Evolutionary conservation across 2,888 invertebrate species (phyloP), one percentile per base, ranked within the genome.

Genomic region (Trissonchulus latispiculum): DNA sequence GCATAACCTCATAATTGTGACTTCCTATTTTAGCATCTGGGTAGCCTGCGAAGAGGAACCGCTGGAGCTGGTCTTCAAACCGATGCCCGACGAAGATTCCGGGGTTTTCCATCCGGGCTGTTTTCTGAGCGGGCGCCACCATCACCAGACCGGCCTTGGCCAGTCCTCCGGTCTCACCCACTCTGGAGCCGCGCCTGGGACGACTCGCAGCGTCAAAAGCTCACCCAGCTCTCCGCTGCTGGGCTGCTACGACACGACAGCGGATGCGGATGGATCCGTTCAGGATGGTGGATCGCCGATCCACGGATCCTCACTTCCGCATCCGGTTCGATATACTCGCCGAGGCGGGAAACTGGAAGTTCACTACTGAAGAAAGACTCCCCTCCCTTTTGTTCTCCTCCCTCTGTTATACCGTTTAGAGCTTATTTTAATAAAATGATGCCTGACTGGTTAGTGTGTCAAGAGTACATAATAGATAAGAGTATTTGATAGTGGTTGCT

Each of bases 1-100:
- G n/a, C n/a, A n/a, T n/a, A n/a, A n/a, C n/a, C n/a, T n/a, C n/a
- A n/a, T n/a, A n/a, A n/a, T n/a, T n/a, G n/a, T n/a, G n/a, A 59
- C n/a, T 69, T 69, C n/a, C n/a, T 33, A 33, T 23, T 69, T 69
- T 28, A 71, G 69, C 31, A 71, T 70, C 70, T n/a, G 28, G 71
- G n/a, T 71, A 15, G 64, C 66, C 66, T n/a, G 28, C 23, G 71
- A 71, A 64, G 71, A 72, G 23, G 72, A 72, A 36, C 72, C 29
- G 73, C n/a, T 36, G 72, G 32, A 72, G 36, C n/a, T 72, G 23
- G 71, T 72, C 23, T 35, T 71, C 32, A 69, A 69, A 8, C 69
- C 32, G 31, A 69, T 32, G 69, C 31, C 31, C 36, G 69, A 76
- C 35, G 66, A 64, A 64, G 66, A 64, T 29, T 64, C 66, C 33